Evolutionary conservation across 64 coral and sea anemone genomes (phyloP), one percentile per base, ranked within the genome.

Genomic region (Platygyra sinensis): DNA sequence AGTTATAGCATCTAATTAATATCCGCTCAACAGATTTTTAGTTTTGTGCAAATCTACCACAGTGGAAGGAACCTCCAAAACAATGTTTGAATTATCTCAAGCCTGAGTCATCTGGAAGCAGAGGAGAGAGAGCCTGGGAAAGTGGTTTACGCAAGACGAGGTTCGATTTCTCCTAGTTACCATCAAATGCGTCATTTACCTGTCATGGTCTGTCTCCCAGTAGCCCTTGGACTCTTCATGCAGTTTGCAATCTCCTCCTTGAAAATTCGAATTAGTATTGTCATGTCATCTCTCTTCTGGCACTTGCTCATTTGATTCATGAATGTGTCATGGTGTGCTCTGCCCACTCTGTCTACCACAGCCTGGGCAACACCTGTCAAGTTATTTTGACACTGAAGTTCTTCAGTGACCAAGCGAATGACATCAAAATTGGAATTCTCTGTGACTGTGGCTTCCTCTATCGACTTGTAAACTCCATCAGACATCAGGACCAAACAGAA

Each of bases 201-300:
- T 91, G 92, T 31, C 64, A 77, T 51, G 39, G 88, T 51, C 29
- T 86, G 95, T 46, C 89, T 94, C 0, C 72, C 87, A 32, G 72
- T 31, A 73, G 87, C 77, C 72, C 91, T 93, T 33, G 95, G 95
- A 79, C 95, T 97, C 38, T 88, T 97, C 88, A 97, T 32, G 42
- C 51, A 83, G 24, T 67, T 84, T 24, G 91, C 88, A 62, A 99
- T 75, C 60, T 91, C 89, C 64, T 95, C 97, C 62, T 86, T 91
- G 62, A 99, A 99, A 67, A 96, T 77, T 19, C 97, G 76, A 57
- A 99, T 80, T 13, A 99, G 75, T 61, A 96, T 30, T 0, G 97
- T 99, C 97, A 99, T 99, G 25, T 99, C 97, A 64, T 99, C 97
- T 96, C 97, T 99, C 31, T 89, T 93, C 57, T 99, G 94, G 72